Evolutionary conservation across 1,140 invertebrate genomes (phyloP).

Genomic region (Camponotus vicinus): DNA sequence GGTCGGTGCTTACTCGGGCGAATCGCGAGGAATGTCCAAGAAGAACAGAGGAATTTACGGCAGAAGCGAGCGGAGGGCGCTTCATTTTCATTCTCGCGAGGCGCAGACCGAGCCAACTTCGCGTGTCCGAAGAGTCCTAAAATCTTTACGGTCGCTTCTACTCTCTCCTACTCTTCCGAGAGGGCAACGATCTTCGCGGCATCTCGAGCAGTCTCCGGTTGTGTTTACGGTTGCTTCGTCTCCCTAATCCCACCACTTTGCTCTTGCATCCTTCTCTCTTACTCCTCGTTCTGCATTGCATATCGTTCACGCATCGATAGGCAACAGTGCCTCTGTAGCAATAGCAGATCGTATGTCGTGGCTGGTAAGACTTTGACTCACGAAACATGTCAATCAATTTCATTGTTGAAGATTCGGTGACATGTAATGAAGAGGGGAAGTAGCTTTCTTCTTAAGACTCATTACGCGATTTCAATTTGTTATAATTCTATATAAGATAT

Average conservation of each 20-base stretch:
- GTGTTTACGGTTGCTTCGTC: slow-evolving; percentile 66
- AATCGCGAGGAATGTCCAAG: slow-evolving; percentile 4
- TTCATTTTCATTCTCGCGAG: slow-evolving; percentile 64
- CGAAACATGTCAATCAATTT: neutral
- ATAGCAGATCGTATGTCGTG: too few relatives aligned
- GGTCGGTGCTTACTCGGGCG: slow-evolving; percentile 18
- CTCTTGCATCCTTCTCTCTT: slow-evolving; percentile 7
- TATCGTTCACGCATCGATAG: slow-evolving; percentile 7
- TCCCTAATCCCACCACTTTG: slow-evolving; percentile 15
- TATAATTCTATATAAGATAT: neutral
- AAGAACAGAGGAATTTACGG: slow-evolving; percentile 32
- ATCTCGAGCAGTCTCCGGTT: slow-evolving; percentile 63
- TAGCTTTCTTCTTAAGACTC: neutral
- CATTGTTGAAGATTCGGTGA: neutral
- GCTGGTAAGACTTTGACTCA: neutral
- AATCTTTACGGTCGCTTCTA: slow-evolving; percentile 68
- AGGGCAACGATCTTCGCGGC: slow-evolving; percentile 74
- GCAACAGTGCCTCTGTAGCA: neutral
- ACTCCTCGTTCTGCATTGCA: slow-evolving; percentile 6
- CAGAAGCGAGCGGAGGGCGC: slow-evolving; percentile 1
- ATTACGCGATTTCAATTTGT: neutral
- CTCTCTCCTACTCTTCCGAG: slow-evolving; percentile 50
- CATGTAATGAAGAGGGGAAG: neutral
- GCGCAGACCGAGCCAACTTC: slow-evolving; percentile 43
- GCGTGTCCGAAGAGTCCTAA: slow-evolving; percentile 68